Percentiles rank a stretch among this genome's conserved stretches.
These are phyloP conservation scores for Tichodroma muraria DNA, from an alignment of 2,113 vertebrate genomes.

Conservation along the genomic window DNA sequence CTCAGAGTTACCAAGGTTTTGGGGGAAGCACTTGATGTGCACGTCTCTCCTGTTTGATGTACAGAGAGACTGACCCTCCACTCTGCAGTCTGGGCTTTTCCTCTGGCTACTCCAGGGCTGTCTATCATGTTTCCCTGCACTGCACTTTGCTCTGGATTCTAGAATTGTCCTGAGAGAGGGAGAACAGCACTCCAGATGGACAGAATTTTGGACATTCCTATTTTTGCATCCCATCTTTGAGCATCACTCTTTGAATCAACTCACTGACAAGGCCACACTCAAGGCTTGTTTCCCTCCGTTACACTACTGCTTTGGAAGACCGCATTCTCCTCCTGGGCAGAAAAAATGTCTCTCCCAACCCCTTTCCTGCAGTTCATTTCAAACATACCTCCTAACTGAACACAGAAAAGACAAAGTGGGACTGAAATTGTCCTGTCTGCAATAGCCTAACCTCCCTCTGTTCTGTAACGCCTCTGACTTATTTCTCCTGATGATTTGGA, in stretches of 20 bases:
- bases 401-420: background rate
- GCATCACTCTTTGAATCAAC: background rate
- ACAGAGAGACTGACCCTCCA: background rate
- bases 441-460: background rate
- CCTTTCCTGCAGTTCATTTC: background rate
- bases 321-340: background rate
- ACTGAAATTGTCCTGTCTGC: background rate
- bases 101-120: background rate
- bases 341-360: fast-evolving
- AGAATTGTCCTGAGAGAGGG: background rate
- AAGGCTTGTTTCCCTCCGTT: fast-evolving
- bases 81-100: background rate
- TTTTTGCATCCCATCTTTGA: background rate
- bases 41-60: background rate
- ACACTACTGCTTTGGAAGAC: background rate
- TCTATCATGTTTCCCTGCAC: background rate
- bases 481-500: background rate
- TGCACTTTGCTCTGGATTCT: background rate
- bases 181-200: background rate
- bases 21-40: background rate
- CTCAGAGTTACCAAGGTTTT: background rate
- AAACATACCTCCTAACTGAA: background rate
- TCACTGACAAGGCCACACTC: background rate
- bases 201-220: background rate
- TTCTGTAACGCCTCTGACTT: background rate